These are phyloP conservation scores for Symphodus melops DNA, from an alignment of 2,113 vertebrate species.

Conservation along the genomic window DNA sequence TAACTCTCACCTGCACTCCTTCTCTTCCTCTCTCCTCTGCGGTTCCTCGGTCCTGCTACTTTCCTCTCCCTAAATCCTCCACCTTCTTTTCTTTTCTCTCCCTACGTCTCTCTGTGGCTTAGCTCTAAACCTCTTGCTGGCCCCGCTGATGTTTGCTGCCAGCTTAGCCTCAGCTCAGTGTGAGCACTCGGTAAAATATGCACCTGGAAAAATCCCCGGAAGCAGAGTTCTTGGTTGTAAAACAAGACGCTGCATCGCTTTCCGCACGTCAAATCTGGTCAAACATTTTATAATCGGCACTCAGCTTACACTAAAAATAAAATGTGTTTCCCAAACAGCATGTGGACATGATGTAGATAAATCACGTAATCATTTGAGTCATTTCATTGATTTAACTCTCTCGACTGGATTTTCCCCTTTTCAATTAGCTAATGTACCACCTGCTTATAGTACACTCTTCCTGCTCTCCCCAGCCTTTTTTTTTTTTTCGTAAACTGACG, in stretches of 20 bases:
- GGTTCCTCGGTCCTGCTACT: conserved; percentile 19
- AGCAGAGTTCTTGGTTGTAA: conserved; percentile 12
- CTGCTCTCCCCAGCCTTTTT: neutral
- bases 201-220: conserved; percentile 50
- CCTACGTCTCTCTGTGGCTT: conserved; percentile 43
- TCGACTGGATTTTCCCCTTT: conserved; percentile 15
- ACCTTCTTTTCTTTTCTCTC: conserved; percentile 26
- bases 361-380: conserved; percentile 51
- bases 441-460: conserved; percentile 22
- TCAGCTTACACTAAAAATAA: conserved; percentile 7
- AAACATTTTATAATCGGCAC: conserved; percentile 12
- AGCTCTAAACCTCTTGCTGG: conserved; percentile 53
- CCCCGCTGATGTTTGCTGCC: conserved; percentile 43
- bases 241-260: conserved; percentile 15
- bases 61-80: conserved; percentile 41
- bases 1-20: conserved; percentile 46
- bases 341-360: conserved; percentile 23
- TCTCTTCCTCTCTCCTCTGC: conserved; percentile 22
- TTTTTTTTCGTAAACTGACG: conserved; percentile 10
- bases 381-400: conserved; percentile 51
- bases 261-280: conserved; percentile 13
- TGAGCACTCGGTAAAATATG: conserved; percentile 40
- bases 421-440: conserved; percentile 62
- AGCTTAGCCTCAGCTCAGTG: conserved; percentile 52
- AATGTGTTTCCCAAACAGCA: conserved; percentile 1